Conservation (phyloP, 2,888 invertebrate genomes). For the Sminthurinus aureus region DNA sequence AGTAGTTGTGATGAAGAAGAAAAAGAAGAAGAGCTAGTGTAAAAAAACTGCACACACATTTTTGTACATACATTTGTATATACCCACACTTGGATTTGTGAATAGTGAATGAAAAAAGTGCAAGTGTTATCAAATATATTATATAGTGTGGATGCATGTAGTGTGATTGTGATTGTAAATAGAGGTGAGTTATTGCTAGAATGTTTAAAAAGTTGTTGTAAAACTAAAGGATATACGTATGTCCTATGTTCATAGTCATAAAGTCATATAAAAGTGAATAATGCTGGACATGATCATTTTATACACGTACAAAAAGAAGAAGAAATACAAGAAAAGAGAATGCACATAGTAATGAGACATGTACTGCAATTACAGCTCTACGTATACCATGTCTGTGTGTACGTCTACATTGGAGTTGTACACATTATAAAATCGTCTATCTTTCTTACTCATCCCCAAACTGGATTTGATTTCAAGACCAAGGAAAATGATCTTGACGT, state of each 20-base stretch:
- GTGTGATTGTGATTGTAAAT: neutral
- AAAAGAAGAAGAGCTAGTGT: neutral
- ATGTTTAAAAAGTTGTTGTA: slow-evolving; percentile 6
- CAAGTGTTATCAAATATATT: neutral
- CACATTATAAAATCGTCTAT: neutral
- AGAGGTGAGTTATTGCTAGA: slow-evolving; percentile 5
- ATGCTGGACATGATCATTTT: neutral
- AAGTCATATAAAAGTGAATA: neutral
- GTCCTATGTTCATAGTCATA: neutral
- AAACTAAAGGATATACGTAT: neutral
- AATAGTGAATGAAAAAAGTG: neutral
- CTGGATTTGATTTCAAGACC: slow-evolving; percentile 34
- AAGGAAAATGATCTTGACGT: slow-evolving; percentile 28
- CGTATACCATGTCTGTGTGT: neutral
- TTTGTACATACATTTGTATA: neutral
- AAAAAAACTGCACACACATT: neutral
- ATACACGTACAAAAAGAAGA: neutral
- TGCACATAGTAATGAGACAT: neutral
- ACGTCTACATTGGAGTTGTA: neutral
- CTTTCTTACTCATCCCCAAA: slow-evolving; percentile 24
- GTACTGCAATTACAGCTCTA: slow-evolving; percentile 5
- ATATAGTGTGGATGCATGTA: neutral
- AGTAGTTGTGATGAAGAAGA: neutral
- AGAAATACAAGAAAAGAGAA: neutral
- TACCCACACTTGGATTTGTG: too few relatives aligned